Conservation (phyloP, 2,888 invertebrate species). For the Tromatobia lineatoria region DNA sequence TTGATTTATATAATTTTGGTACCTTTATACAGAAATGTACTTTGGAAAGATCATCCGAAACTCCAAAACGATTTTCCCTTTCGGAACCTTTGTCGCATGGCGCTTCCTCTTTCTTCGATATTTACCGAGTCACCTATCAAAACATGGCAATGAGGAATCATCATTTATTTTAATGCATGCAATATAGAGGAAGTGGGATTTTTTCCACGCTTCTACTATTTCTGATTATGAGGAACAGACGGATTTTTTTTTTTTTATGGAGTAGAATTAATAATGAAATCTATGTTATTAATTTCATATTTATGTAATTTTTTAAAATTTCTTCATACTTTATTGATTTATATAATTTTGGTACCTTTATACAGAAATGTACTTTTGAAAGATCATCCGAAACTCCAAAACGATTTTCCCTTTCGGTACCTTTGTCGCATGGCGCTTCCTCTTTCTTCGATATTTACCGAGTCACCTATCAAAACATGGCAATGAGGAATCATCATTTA, state of each 20-base stretch:
- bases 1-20: no score
- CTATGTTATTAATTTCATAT: no score
- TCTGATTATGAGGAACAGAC: background rate
- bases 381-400: constrained; percentile 25
- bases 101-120: constrained; percentile 24
- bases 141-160: background rate
- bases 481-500: background rate
- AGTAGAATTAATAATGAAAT: no score
- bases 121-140: background rate
- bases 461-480: constrained; percentile 1
- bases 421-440: constrained; percentile 14
- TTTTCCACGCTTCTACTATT: background rate
- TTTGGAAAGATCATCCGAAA: no score
- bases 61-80: no score
- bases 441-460: constrained; percentile 16
- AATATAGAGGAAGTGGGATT: background rate
- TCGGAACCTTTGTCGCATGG: background rate
- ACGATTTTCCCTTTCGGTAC: constrained; percentile 29
- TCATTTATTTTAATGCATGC: background rate
- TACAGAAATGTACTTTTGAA: no score
- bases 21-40: no score
- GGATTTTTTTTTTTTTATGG: no score
- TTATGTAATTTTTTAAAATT: no score
- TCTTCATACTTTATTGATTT: no score
- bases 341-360: no score